A percentile compares a stretch with the other conserved stretches of the same genome.
Evolutionary conservation across 2,797 vertebrate species (phyloP).

Genomic region (Poecilia wingei): DNA sequence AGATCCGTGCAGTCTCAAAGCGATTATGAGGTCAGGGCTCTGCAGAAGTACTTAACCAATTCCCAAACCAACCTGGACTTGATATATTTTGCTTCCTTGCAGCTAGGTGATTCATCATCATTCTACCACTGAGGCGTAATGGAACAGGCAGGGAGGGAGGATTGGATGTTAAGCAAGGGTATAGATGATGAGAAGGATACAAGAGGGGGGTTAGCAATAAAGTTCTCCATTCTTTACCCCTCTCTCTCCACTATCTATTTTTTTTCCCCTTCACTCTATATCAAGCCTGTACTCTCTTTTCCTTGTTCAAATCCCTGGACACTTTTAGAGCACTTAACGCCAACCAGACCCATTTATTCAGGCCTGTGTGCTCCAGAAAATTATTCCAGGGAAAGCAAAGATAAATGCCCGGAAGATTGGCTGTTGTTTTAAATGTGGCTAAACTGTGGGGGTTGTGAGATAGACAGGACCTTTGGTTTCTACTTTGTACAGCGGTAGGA

Average conservation of each 20-base stretch:
- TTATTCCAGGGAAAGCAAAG: constrained; percentile 80
- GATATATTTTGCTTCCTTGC: constrained; percentile 86
- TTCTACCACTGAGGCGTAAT: constrained; percentile 85
- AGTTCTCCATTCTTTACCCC: constrained; percentile 37
- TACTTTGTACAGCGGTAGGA: constrained; percentile 36
- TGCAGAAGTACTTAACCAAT: constrained; percentile 97
- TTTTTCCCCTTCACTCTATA: constrained; percentile 16
- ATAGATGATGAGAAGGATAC: constrained; percentile 63
- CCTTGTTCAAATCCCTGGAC: constrained; percentile 73
- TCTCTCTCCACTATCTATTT: constrained; percentile 35
- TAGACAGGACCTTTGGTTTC: constrained; percentile 31
- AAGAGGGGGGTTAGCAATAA: constrained; percentile 58
- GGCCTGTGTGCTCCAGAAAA: constrained; percentile 68
- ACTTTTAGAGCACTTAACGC: constrained; percentile 76
- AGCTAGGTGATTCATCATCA: constrained; percentile 94
- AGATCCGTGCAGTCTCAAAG: constrained; percentile 85
- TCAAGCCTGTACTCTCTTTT: constrained; percentile 11
- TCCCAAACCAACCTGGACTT: constrained; percentile 87
- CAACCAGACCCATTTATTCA: constrained; percentile 73
- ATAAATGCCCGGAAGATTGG: constrained; percentile 79
- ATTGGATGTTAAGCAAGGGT: constrained; percentile 84
- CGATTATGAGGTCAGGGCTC: constrained; percentile 89
- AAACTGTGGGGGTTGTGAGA: constrained; percentile 42
- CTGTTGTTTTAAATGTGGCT: constrained; percentile 52
- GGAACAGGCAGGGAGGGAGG: constrained; percentile 84